Percentiles rank a stretch among this genome's conserved stretches.
Conservation (phyloP, 64 coral and sea anemone species). For the Montipora capricornis region DNA sequence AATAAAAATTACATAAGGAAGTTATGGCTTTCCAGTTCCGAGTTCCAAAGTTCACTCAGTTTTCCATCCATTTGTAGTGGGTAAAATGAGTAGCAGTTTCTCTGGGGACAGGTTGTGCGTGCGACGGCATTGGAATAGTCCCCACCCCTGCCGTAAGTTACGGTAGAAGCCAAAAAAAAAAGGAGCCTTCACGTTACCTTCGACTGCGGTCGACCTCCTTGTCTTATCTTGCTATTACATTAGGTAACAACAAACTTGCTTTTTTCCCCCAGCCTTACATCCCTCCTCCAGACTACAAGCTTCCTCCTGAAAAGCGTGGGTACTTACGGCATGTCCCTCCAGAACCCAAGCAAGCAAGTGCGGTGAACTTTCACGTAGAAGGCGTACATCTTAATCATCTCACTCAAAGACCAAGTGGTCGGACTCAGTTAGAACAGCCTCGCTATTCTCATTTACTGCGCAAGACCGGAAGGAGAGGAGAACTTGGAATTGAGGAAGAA, state of each 20-base stretch:
- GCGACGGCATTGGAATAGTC: no score
- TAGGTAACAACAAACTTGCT: not conserved
- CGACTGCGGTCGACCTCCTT: no score
- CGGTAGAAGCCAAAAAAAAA: no score
- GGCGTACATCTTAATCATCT: constrained; percentile 12
- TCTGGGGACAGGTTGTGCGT: no score
- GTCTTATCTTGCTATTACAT: no score
- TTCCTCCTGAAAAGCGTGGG: constrained; percentile 32
- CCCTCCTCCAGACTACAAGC: constrained; percentile 34
- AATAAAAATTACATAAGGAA: no score
- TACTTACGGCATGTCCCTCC: constrained; percentile 40
- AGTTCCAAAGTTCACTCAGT: no score
- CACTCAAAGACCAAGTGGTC: not conserved
- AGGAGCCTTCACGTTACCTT: no score
- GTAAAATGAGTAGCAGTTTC: no score
- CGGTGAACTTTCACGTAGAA: constrained; percentile 25
- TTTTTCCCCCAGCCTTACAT: constrained; percentile 20
- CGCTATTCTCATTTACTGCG: constrained; percentile 78
- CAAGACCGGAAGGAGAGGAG: constrained; percentile 82
- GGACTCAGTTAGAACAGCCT: not conserved
- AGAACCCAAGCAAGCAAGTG: not conserved
- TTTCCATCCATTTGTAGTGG: no score
- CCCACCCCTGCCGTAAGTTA: no score
- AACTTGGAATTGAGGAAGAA: constrained; percentile 70
- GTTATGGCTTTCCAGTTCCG: no score